A percentile compares a stretch with the other conserved stretches of the same genome.
Evolutionary conservation across 2,888 invertebrate species (phyloP).

Genomic region (Pammene aurita): DNA sequence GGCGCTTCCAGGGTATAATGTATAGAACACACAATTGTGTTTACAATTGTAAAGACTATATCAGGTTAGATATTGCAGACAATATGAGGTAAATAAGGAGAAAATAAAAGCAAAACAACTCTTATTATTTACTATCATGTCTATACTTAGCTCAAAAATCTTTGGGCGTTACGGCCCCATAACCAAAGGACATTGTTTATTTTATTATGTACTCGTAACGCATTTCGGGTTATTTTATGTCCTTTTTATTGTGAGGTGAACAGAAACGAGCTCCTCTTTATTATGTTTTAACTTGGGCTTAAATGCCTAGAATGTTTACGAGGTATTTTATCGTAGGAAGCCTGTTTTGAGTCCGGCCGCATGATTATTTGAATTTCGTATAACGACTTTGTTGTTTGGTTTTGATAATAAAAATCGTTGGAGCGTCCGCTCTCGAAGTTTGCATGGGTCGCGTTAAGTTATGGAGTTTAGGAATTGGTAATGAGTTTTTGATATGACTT

Average conservation of each 20-base stretch:
- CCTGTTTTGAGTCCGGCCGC: too few relatives aligned
- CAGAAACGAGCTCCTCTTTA: conserved; percentile 34
- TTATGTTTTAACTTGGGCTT: conserved; percentile 41
- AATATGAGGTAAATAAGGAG: too few relatives aligned
- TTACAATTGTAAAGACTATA: too few relatives aligned
- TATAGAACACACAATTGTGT: too few relatives aligned
- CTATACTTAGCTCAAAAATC: conserved; percentile 3
- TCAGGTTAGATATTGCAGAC: too few relatives aligned
- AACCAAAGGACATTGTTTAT: conserved; percentile 36
- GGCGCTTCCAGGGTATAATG: too few relatives aligned
- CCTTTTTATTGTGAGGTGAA: conserved; percentile 38
- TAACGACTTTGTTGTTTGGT: too few relatives aligned
- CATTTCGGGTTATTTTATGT: conserved; percentile 37
- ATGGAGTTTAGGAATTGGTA: conserved; percentile 12
- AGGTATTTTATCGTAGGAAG: conserved; percentile 31
- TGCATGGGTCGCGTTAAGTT: too few relatives aligned
- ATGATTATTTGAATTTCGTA: too few relatives aligned
- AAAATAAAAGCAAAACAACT: too few relatives aligned
- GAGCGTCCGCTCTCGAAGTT: too few relatives aligned
- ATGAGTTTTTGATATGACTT: conserved; percentile 29
- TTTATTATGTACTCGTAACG: conserved; percentile 34
- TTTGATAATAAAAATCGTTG: too few relatives aligned
- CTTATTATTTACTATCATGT: background rate
- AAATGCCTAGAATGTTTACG: conserved; percentile 38
- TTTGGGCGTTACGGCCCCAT: conserved; percentile 1